These are phyloP conservation scores for Acestrorhynchus altus DNA, from an alignment of 2,797 vertebrate genomes.

Conservation along the genomic window DNA sequence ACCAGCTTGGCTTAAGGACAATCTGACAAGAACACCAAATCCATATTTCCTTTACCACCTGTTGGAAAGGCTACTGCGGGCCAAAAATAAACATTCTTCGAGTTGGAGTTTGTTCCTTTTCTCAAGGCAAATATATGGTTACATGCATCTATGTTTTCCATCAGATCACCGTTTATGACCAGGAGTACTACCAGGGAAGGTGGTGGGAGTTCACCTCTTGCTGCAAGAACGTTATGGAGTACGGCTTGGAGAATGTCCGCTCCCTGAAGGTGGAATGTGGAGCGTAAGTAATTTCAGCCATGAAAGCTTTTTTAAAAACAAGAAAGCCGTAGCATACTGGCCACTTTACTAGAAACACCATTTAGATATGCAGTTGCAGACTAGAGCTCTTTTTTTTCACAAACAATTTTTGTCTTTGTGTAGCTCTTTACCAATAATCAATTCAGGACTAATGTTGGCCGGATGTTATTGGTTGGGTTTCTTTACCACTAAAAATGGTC, in stretches of 20 bases:
- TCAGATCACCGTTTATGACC: slow-evolving; percentile 95
- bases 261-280: slow-evolving; percentile 96
- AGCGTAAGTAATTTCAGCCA: slow-evolving; percentile 80
- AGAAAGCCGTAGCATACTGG: background rate
- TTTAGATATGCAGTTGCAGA: background rate
- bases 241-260: slow-evolving; percentile 90
- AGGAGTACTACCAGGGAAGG: slow-evolving; percentile 95
- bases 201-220: slow-evolving; percentile 92
- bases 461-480: too few species aligned
- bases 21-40: background rate
- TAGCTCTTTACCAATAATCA: background rate
- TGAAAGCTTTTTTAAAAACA: background rate
- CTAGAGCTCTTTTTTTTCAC: background rate
- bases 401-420: too few species aligned
- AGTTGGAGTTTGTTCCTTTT: background rate
- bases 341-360: background rate
- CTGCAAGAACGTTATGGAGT: slow-evolving; percentile 94
- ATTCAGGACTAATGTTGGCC: background rate
- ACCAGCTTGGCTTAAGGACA: background rate
- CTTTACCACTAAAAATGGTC: too few species aligned
- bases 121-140: background rate
- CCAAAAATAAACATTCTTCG: background rate
- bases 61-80: background rate
- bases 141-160: slow-evolving; percentile 36
- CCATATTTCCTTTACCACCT: background rate